These are phyloP conservation scores for Andricus grossulariae DNA, from an alignment of 1,140 invertebrate species.

Conservation along the genomic window DNA sequence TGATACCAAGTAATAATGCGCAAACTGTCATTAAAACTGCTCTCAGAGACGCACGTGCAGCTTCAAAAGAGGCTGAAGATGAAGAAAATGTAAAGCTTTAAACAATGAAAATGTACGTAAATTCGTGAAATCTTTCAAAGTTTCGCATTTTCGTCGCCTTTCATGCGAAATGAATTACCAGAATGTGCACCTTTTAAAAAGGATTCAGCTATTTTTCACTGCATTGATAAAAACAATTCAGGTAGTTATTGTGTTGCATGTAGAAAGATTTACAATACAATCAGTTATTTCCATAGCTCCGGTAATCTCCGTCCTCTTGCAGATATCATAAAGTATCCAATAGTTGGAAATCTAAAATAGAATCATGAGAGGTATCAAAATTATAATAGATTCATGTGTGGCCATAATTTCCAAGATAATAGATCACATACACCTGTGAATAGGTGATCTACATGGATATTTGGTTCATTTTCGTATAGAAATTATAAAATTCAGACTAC, in stretches of 20 bases:
- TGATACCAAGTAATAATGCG: not conserved
- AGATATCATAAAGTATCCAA: slow-evolving; percentile 56
- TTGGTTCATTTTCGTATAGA: slow-evolving; percentile 21
- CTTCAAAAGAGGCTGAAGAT: not conserved
- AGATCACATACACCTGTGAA: slow-evolving; percentile 45
- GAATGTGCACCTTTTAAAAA: slow-evolving; percentile 43
- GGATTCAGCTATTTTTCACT: slow-evolving; percentile 60
- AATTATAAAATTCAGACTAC: slow-evolving; percentile 5
- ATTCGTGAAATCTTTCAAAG: slow-evolving; percentile 53
- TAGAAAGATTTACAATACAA: slow-evolving; percentile 51
- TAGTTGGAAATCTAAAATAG: not conserved
- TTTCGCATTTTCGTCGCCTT: slow-evolving; percentile 58
- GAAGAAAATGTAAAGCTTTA: slow-evolving; percentile 38
- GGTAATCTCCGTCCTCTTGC: slow-evolving; percentile 55
- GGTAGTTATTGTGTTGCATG: slow-evolving; percentile 65
- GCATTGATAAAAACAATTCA: slow-evolving; percentile 50
- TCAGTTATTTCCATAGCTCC: slow-evolving; percentile 62
- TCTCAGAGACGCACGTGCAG: not conserved
- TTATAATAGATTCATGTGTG: slow-evolving; percentile 7
- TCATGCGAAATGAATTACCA: slow-evolving; percentile 55
- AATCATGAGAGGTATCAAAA: not conserved
- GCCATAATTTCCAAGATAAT: slow-evolving; percentile 35
- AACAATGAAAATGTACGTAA: slow-evolving; percentile 53
- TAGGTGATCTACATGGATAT: slow-evolving; percentile 24
- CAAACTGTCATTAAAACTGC: not conserved